phyloP scores from a whole-genome alignment of 2,797 vertebrate species.

The Cirrhinus molitorella region DNA sequence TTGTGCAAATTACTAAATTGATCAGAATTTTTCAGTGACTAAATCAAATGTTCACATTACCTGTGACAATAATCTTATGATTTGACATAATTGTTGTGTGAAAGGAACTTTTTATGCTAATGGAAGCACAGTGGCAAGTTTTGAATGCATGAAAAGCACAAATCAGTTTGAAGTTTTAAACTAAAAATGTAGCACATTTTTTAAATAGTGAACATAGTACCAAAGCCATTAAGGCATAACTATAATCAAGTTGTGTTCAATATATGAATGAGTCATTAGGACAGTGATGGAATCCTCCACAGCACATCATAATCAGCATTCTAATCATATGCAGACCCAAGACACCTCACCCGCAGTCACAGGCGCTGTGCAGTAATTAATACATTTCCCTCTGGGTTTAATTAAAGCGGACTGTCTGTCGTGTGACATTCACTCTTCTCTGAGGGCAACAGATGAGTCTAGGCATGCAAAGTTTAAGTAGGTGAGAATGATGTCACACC shows the following conservation, averaged over 20 bases:
- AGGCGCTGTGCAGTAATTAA: conserved; percentile 72
- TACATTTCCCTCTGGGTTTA: conserved; percentile 79
- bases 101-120: neutral
- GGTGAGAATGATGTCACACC: conserved; percentile 52
- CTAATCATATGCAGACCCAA: conserved; percentile 65
- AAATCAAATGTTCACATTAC: conserved; percentile 7
- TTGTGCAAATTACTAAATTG: neutral
- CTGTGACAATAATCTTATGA: neutral
- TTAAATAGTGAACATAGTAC: neutral
- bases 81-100: neutral
- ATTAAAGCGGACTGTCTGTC: conserved; percentile 77
- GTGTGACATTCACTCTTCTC: conserved; percentile 69
- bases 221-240: conserved; percentile 1
- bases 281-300: conserved; percentile 53
- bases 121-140: neutral
- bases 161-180: neutral
- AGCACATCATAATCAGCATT: conserved; percentile 71
- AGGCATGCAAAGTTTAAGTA: conserved; percentile 69
- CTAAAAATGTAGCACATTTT: neutral
- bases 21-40: neutral
- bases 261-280: conserved; percentile 31
- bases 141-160: neutral
- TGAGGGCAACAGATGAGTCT: conserved; percentile 60
- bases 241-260: neutral
- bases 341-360: conserved; percentile 61